phyloP scores from a whole-genome alignment of 2,113 vertebrate species.

The Pelusios castaneus region DNA sequence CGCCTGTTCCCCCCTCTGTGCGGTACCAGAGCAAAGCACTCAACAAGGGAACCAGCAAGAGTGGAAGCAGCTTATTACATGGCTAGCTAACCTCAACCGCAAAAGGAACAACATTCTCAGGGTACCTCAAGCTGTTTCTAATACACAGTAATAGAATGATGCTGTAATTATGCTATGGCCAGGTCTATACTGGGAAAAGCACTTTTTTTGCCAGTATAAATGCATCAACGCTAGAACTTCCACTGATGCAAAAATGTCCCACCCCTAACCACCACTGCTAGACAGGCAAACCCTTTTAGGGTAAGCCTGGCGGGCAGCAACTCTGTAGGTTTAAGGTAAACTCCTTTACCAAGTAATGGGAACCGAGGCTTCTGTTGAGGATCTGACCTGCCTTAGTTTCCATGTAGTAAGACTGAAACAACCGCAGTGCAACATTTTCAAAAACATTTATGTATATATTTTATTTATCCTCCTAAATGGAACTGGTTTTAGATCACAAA shows the following conservation, averaged over 20 bases:
- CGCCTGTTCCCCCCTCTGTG: neutral
- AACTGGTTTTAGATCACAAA: no score
- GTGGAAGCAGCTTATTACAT: neutral
- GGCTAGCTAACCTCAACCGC: neutral
- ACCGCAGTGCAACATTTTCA: no score
- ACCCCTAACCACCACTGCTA: neutral
- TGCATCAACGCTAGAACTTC: rapidly evolving
- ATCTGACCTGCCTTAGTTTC: neutral
- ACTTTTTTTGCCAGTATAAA: rapidly evolving
- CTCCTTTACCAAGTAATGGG: neutral
- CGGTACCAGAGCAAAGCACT: slow-evolving; percentile 42
- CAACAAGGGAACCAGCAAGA: neutral
- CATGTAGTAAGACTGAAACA: no score
- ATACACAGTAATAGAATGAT: rapidly evolving
- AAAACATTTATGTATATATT: no score
- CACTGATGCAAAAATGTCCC: neutral
- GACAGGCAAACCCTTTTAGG: neutral
- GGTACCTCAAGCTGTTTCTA: neutral
- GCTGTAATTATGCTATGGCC: neutral
- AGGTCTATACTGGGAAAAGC: neutral
- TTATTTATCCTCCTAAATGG: no score
- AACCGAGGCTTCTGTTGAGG: neutral
- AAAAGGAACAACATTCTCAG: neutral
- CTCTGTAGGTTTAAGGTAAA: neutral
- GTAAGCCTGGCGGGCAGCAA: neutral